A percentile compares a stretch with the other conserved stretches of the same genome.
phyloP scores from a whole-genome alignment of 37 sponge, comb jelly and placozoan genomes.

The Beroe ovata region DNA sequence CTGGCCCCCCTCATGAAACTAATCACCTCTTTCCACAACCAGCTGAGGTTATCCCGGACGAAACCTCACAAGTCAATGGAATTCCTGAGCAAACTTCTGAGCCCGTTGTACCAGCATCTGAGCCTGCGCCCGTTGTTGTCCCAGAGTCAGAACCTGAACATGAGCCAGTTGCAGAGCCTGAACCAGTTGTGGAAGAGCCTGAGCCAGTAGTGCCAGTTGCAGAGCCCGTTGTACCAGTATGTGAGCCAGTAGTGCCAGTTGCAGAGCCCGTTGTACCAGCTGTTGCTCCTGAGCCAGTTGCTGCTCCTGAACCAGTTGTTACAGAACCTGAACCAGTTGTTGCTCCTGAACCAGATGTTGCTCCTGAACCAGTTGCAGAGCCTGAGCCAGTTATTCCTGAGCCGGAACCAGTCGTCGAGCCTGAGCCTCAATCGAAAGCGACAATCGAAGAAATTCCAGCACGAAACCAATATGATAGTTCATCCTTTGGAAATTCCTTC shows the following conservation, averaged over 20 bases:
- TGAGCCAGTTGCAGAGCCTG: neutral
- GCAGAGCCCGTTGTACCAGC: neutral
- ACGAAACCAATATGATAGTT: neutral
- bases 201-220: slow-evolving; percentile 8
- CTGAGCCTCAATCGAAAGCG: neutral
- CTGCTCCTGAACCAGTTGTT: slow-evolving; percentile 4
- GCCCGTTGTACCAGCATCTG: neutral
- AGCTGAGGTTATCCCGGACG: neutral
- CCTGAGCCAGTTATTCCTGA: neutral
- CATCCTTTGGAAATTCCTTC: neutral
- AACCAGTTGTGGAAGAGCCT: slow-evolving; percentile 10
- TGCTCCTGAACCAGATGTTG: slow-evolving; percentile 24
- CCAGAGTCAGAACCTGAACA: neutral
- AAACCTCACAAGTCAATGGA: neutral
- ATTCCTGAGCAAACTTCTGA: neutral
- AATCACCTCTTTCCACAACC: slow-evolving; percentile 22
- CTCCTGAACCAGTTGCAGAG: neutral
- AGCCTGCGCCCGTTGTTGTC: neutral
- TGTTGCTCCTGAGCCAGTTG: neutral
- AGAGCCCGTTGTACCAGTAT: neutral
- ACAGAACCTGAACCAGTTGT: neutral
- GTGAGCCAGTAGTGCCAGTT: slow-evolving; percentile 9
- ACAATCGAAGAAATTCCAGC: neutral
- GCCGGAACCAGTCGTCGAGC: neutral
- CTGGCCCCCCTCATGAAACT: neutral